A percentile compares a stretch with the other conserved stretches of the same genome.
Conservation (phyloP, 2,888 invertebrate genomes). For the Syritta pipiens region DNA sequence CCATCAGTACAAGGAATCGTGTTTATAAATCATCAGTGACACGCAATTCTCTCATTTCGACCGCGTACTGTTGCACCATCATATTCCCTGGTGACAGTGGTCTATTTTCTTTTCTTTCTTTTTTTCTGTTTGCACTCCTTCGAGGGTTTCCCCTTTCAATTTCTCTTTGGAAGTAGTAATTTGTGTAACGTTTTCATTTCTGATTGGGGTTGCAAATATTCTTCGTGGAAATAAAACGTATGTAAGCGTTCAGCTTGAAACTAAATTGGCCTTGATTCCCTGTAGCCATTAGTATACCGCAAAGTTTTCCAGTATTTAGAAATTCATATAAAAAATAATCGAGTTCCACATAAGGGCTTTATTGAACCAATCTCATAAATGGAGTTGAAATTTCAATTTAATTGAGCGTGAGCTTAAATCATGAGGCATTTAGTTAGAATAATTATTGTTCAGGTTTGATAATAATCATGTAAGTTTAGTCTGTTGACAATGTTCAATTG, state of each 20-base stretch:
- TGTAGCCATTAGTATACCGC: no score
- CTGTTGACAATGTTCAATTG: no score
- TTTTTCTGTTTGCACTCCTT: constrained; percentile 1
- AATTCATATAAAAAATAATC: no score
- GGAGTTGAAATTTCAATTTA: no score
- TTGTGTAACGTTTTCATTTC: constrained; percentile 19
- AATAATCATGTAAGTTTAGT: no score
- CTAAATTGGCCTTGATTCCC: no score
- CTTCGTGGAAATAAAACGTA: constrained; percentile 17
- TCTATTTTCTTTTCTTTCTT: constrained; percentile 7
- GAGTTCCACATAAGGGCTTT: no score
- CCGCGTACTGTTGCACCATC: constrained; percentile 59
- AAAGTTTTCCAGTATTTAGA: no score
- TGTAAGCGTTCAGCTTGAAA: constrained; percentile 1
- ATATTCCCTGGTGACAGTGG: constrained; percentile 52
- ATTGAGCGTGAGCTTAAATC: no score
- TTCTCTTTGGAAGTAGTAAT: constrained; percentile 34
- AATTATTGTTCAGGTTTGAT: no score
- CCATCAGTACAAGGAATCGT: constrained; percentile 57
- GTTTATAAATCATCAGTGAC: constrained; percentile 64
- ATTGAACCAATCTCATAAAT: no score
- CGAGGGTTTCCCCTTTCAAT: constrained; percentile 2
- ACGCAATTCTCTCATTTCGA: constrained; percentile 65
- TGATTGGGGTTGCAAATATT: constrained; percentile 26
- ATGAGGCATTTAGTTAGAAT: no score